Conservation (phyloP, 1,140 invertebrate genomes). For the Heliconius hermathena region DNA sequence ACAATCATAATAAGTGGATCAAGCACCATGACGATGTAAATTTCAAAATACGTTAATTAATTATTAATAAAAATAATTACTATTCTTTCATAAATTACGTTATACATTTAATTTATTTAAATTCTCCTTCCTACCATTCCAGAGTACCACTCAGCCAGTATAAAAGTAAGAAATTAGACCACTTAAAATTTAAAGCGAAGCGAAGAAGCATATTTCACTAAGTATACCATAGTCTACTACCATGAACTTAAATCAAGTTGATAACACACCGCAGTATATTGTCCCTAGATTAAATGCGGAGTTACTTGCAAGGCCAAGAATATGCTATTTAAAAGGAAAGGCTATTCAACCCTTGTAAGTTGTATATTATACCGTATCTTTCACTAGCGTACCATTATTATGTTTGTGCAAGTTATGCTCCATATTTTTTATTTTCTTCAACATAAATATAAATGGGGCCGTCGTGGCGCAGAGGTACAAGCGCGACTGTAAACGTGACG, state of each 20-base stretch:
- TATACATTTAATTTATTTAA: background rate
- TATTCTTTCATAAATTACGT: background rate
- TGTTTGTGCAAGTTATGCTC: conserved; percentile 1
- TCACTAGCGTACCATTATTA: conserved; percentile 1
- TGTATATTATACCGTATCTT: conserved; percentile 10
- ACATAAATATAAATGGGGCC: too few species aligned
- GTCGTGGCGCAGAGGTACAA: too few species aligned
- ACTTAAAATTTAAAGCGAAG: conserved; percentile 23
- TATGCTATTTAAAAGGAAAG: conserved; percentile 37
- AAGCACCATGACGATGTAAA: too few species aligned
- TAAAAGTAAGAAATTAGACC: conserved; percentile 9
- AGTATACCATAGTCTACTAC: conserved; percentile 29
- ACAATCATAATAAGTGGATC: too few species aligned
- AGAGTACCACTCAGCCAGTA: background rate
- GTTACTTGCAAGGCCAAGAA: conserved; percentile 48
- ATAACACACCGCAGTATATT: conserved; percentile 49
- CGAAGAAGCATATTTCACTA: conserved; percentile 35
- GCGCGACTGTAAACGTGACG: too few species aligned
- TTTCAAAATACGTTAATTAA: too few species aligned
- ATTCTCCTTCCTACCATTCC: background rate
- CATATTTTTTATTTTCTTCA: background rate
- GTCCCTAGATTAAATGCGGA: conserved; percentile 48
- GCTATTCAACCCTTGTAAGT: conserved; percentile 36
- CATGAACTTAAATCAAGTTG: conserved; percentile 50
- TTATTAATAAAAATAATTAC: background rate